Evolutionary conservation across 2,113 vertebrate species (phyloP).

Genomic region (Geothlypis trichas): DNA sequence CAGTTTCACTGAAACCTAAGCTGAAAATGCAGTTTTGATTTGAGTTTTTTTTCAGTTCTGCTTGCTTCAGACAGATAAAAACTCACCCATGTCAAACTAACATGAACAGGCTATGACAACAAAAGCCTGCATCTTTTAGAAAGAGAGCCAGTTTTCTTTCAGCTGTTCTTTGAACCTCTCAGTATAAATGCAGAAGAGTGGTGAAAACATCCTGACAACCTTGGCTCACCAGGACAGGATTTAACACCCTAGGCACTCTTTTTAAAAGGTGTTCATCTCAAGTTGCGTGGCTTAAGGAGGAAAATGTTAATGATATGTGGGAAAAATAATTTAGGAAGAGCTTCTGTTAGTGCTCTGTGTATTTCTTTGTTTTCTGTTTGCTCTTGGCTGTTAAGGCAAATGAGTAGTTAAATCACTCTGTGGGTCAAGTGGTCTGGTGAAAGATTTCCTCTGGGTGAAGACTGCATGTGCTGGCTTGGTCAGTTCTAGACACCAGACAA

Average conservation of each 20-base stretch:
- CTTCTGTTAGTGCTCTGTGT: background rate
- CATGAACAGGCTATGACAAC: background rate
- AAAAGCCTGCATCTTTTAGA: background rate
- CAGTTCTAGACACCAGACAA: background rate
- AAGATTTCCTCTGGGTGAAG: background rate
- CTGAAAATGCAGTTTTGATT: background rate
- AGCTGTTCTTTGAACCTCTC: background rate
- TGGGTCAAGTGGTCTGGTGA: background rate
- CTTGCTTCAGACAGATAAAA: background rate
- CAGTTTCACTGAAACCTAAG: background rate
- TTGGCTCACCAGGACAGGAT: background rate
- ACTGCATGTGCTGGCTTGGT: background rate
- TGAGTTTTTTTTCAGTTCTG: background rate
- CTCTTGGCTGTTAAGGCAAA: background rate
- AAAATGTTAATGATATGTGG: background rate
- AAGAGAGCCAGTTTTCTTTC: background rate
- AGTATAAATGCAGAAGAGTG: background rate
- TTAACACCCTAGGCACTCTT: background rate
- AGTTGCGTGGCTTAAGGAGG: background rate
- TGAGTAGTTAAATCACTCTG: background rate
- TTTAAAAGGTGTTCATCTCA: background rate
- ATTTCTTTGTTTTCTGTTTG: background rate
- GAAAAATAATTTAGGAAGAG: background rate
- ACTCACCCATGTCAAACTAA: background rate
- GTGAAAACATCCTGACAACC: background rate